Evolutionary conservation across 2,888 invertebrate species (phyloP), one percentile per base, ranked within the genome.

Genomic region (Amaurobius ferox): DNA sequence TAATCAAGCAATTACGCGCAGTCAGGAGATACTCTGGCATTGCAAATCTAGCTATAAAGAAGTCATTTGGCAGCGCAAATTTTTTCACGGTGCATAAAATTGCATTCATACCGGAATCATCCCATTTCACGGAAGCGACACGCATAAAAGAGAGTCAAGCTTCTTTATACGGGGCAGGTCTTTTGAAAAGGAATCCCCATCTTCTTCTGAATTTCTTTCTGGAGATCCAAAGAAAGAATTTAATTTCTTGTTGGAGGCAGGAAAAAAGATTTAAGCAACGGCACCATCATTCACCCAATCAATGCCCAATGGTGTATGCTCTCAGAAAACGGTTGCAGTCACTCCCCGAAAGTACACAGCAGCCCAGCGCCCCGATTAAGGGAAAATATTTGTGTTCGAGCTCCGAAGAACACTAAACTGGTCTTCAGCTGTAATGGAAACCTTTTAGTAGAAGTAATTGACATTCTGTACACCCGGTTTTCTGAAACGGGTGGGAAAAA

Each of bases 371-470:
- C 48, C 78, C 85, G 85, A 85, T 85, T 85, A 85, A 85, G 85
- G 61, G 85, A 85, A 85, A 85, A 85, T 85, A 85, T 85, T 85
- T 85, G 85, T 85, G 61, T 78, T 85, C 67, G 78, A 85, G 85
- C 85, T 73, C 62, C 67, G 78, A 78, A 85, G 85, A 85, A 85
- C 85, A 85, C 78, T 85, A 85, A 85, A 85, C 85, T 61, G 78
- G 78, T 68, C 85, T 78, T 78, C 67, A 85, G 78, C 71, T 85
- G 85, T 85, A 85, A 85, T 85, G 78, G 85, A 85, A 85, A 85
- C 78, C 85, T 85, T 85, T 85, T 85, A 85, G 78, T 78, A 78
- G 85, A 72, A 85, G 85, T 85, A 85, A 85, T 78, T 85, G 85
- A 85, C 85, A 85, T 78, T 83, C 83, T 66, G 28, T 62, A 66